phyloP scores from a whole-genome alignment of 2,113 vertebrate genomes.

The Cyprinus carpio region DNA sequence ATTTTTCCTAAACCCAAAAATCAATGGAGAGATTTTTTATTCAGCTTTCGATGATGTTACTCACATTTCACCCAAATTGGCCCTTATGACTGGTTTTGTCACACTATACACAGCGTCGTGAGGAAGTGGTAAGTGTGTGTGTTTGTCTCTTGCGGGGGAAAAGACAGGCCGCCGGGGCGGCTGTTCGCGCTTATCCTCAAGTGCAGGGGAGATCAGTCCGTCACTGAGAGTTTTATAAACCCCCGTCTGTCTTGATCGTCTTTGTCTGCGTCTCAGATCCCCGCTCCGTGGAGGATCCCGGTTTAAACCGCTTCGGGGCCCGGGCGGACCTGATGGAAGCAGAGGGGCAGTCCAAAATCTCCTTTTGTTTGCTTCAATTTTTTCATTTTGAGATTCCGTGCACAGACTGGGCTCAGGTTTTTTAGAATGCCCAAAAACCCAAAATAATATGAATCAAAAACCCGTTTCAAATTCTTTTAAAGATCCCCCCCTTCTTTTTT shows the following conservation, averaged over 20 bases:
- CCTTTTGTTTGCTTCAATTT: not conserved
- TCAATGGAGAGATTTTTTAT: too few species aligned
- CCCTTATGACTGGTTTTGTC: too few species aligned
- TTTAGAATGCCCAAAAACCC: not conserved
- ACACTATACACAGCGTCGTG: too few species aligned
- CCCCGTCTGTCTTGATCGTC: not conserved
- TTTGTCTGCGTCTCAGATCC: slow-evolving; percentile 75
- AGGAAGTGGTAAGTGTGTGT: too few species aligned
- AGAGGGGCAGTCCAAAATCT: slow-evolving; percentile 74
- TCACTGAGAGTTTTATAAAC: not conserved
- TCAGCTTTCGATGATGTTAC: too few species aligned
- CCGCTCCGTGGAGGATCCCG: slow-evolving; percentile 91
- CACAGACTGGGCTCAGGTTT: too few species aligned
- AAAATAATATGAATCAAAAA: too few species aligned
- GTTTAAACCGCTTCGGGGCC: slow-evolving; percentile 91
- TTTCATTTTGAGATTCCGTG: not conserved
- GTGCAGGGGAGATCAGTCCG: slow-evolving; percentile 81
- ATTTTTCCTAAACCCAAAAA: too few species aligned
- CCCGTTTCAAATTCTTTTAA: too few species aligned
- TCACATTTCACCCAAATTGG: too few species aligned
- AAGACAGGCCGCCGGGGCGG: slow-evolving; percentile 91
- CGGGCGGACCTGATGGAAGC: slow-evolving; percentile 90
- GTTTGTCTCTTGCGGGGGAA: slow-evolving; percentile 81
- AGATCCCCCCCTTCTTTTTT: too few species aligned
- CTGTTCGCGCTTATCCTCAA: slow-evolving; percentile 90